Evolutionary conservation across 2,888 invertebrate genomes (phyloP).

Genomic region (Pyrocoelia pectoralis): DNA sequence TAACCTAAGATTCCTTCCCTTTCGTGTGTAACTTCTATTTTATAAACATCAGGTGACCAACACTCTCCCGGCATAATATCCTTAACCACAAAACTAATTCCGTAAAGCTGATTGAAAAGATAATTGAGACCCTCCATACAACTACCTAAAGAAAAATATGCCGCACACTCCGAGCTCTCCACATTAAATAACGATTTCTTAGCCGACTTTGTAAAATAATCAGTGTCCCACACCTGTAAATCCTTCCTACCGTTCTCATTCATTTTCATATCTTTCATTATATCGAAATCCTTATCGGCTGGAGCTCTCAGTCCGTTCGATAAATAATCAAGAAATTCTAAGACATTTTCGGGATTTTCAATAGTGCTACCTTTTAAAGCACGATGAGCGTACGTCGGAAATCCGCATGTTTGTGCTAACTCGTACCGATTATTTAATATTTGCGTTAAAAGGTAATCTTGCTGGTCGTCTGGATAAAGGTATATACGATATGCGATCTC

Average conservation of each 20-base stretch:
- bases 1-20: conserved; percentile 81
- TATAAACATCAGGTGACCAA: conserved; percentile 81
- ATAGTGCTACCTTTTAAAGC: conserved; percentile 89
- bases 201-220: conserved; percentile 81
- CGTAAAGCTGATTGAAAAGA: conserved; percentile 84
- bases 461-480: conserved; percentile 78
- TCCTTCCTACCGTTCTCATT: conserved; percentile 44
- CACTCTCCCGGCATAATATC: conserved; percentile 78
- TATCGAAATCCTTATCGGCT: conserved; percentile 77
- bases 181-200: conserved; percentile 76
- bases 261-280: conserved; percentile 80
- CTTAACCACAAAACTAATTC: conserved; percentile 77
- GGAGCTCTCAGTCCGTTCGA: conserved; percentile 73
- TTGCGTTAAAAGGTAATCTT: conserved; percentile 77
- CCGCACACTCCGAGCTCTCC: conserved; percentile 76
- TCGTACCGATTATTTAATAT: conserved; percentile 78
- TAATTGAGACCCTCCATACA: conserved; percentile 98
- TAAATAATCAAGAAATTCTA: conserved; percentile 80
- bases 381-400: conserved; percentile 87
- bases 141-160: conserved; percentile 89
- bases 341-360: conserved; percentile 80
- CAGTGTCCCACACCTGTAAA: conserved; percentile 84
- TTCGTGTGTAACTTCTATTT: conserved; percentile 88
- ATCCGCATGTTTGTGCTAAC: conserved; percentile 89
- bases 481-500: conserved; percentile 91